Base-by-base conservation (phyloP, 2,888 invertebrate species). In the Plagodis dolabraria region DNA sequence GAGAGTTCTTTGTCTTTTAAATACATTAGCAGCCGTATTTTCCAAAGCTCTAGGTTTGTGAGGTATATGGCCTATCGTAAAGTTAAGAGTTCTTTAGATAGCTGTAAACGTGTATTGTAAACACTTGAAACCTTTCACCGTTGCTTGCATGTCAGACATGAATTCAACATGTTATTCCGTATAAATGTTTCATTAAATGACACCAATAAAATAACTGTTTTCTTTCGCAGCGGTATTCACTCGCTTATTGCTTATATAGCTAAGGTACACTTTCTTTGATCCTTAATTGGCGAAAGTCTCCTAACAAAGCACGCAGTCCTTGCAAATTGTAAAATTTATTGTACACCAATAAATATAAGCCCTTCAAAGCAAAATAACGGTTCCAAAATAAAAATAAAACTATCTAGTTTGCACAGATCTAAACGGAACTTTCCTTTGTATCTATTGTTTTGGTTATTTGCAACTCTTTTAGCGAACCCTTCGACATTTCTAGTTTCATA, bases 381-480 rank as follows among this genome's bases (percentile, higher is more conserved):
- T 77, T 72, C 72, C 72, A 48, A 43, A 68, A 69, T 71, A 62
- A 67, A 54, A 70, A 74, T 71, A 74, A 72, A 72, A 74, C 55
- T 73, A 75, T 75, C 53, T 65, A 66, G 66, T 72, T 76, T 73
- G 76, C 75, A 71, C 63, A 71, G 65, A 72, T 75, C 65, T 53
- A 65, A 77, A 74, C 72, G 70, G 70, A 43, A 59, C 68, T 70
- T 70, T 72, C 72, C 72, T 68, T 83, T 79, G 71, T 74, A 72
- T 67, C 60, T 67, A 72, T 85, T 85, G 80, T 85, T 82, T 79
- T 77, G 65, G 70, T 79, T 78, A 76, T 82, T 84, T 76, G 83
- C 83, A 85, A 83, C 84, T 84, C 83, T 82, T 85, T 85, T 81
- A 53, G 62, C 76, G 64, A 85, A 82, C 79, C 80, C 76, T 82